phyloP scores from a whole-genome alignment of 2,888 invertebrate species.

The Cylindroiulus punctatus region DNA sequence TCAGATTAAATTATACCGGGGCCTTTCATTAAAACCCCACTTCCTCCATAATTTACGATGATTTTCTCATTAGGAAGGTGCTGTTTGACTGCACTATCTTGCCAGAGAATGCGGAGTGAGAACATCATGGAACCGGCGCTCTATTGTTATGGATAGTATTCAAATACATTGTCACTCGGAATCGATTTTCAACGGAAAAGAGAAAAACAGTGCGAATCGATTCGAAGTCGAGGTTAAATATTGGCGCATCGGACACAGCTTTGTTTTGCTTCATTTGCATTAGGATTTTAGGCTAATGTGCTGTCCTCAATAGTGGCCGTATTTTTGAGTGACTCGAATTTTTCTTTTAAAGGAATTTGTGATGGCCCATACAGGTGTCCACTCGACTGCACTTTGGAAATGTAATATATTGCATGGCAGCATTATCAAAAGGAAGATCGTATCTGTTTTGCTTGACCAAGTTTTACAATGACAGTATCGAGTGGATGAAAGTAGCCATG shows the following conservation, averaged over 20 bases:
- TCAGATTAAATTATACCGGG: slow-evolving; percentile 18
- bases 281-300: neutral
- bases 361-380: neutral
- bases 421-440: slow-evolving; percentile 18
- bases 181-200: neutral
- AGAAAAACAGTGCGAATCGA: neutral
- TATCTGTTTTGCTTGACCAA: slow-evolving; percentile 5
- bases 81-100: neutral
- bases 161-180: neutral
- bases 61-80: slow-evolving; percentile 6
- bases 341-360: neutral
- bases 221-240: neutral
- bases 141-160: neutral
- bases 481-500: neutral
- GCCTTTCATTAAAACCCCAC: slow-evolving; percentile 1
- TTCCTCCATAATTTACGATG: slow-evolving; percentile 11
- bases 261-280: neutral
- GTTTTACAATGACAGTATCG: slow-evolving; percentile 9
- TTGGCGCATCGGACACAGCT: neutral
- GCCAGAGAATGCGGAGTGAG: neutral
- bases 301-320: neutral
- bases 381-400: neutral
- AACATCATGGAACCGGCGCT: neutral
- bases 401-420: neutral
- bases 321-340: neutral